Percentiles rank a stretch among this genome's conserved stretches.
phyloP scores from a whole-genome alignment of 2,888 invertebrate genomes.

The Rhabditophanes sp. region DNA sequence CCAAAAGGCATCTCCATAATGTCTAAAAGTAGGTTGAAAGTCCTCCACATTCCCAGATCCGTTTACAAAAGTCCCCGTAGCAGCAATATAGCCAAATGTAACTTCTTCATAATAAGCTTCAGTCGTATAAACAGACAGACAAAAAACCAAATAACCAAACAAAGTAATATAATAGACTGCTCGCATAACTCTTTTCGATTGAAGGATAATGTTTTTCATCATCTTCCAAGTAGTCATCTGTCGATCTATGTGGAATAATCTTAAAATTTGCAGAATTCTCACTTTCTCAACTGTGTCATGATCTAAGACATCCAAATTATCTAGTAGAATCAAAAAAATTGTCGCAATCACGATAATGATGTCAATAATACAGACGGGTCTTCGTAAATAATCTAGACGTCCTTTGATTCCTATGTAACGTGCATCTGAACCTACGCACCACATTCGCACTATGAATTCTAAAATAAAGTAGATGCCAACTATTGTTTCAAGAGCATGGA shows the following conservation, averaged over 20 bases:
- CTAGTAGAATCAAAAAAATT: slow-evolving; percentile 18
- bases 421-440: slow-evolving; percentile 29
- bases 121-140: slow-evolving; percentile 19
- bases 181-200: slow-evolving; percentile 21
- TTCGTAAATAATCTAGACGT: slow-evolving; percentile 16
- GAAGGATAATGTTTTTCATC: slow-evolving; percentile 21
- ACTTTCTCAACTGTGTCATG: slow-evolving; percentile 11
- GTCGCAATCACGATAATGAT: slow-evolving; percentile 25
- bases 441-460: slow-evolving; percentile 26
- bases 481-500: slow-evolving; percentile 21
- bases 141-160: slow-evolving; percentile 18
- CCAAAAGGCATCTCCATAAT: slow-evolving; percentile 31
- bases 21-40: slow-evolving; percentile 10
- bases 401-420: slow-evolving; percentile 23
- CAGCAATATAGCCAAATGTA: no score
- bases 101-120: slow-evolving; percentile 10
- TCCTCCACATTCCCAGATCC: no score
- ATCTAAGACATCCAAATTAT: slow-evolving; percentile 7
- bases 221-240: slow-evolving; percentile 27
- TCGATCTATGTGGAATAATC: slow-evolving; percentile 34
- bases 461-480: slow-evolving; percentile 25
- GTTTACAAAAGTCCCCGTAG: no score
- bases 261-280: slow-evolving; percentile 23
- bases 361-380: slow-evolving; percentile 24
- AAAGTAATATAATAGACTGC: slow-evolving; percentile 29